Conservation (phyloP, 2,888 invertebrate species). For the Sepioteuthis lessoniana region DNA sequence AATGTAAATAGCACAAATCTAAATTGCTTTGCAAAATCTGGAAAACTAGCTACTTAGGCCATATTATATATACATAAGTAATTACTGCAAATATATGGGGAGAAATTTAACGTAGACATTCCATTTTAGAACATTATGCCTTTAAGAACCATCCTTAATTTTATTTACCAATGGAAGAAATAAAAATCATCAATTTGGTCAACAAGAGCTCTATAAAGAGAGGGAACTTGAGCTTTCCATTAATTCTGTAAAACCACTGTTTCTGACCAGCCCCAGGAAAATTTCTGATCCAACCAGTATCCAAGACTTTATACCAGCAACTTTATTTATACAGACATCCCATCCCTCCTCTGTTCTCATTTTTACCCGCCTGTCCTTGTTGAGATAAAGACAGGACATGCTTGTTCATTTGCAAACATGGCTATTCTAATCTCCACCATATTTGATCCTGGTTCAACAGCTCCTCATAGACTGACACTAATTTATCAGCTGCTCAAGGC, state of each 20-base stretch:
- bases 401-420: constrained; percentile 33
- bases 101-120: too few species aligned
- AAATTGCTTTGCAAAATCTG: too few species aligned
- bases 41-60: too few species aligned
- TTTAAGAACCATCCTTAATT: too few species aligned
- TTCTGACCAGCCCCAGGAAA: not conserved
- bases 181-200: not conserved
- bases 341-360: not conserved
- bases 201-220: not conserved
- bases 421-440: not conserved
- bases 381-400: constrained; percentile 33
- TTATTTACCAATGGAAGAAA: too few species aligned
- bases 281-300: not conserved
- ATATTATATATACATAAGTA: too few species aligned
- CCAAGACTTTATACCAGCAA: not conserved
- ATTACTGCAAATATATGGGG: too few species aligned
- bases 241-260: not conserved
- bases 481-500: constrained; percentile 2
- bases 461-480: not conserved
- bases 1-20: too few species aligned
- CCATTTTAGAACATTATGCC: too few species aligned
- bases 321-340: not conserved
- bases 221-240: not conserved
- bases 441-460: constrained; percentile 33
- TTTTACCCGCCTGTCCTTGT: not conserved